A percentile compares a stretch with the other conserved stretches of the same genome.
phyloP scores from a whole-genome alignment of 2,888 invertebrate genomes.

The Mesorhabditis spiculigera region DNA sequence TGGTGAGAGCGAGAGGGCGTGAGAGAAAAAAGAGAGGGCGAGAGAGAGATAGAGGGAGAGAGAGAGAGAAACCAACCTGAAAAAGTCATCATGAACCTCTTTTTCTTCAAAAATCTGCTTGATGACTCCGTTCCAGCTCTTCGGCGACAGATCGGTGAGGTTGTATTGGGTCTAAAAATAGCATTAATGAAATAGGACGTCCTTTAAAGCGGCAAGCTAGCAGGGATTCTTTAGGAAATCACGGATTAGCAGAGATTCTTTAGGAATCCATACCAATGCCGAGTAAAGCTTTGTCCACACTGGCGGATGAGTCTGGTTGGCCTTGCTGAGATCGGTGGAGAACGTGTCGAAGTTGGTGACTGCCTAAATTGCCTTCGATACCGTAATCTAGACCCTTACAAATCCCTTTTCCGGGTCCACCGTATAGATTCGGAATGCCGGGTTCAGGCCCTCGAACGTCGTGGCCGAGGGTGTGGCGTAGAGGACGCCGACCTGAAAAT shows the following conservation, averaged over 20 bases:
- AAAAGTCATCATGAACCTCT: too few relatives aligned
- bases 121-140: conserved; percentile 42
- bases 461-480: conserved; percentile 64
- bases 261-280: too few relatives aligned
- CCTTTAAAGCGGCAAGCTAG: too few relatives aligned
- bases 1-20: too few relatives aligned
- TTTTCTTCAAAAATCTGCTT: conserved; percentile 16
- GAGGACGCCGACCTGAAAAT: conserved; percentile 60
- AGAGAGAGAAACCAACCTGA: too few relatives aligned
- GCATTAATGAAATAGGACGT: too few relatives aligned
- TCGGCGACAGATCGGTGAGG: conserved; percentile 42
- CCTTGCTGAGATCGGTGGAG: conserved; percentile 70
- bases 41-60: too few relatives aligned
- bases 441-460: conserved; percentile 51
- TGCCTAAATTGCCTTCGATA: conserved; percentile 22
- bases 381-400: conserved; percentile 16
- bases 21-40: too few relatives aligned
- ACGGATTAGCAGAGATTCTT: too few relatives aligned
- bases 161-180: conserved; percentile 41
- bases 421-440: conserved; percentile 51
- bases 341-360: conserved; percentile 70
- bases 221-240: too few relatives aligned
- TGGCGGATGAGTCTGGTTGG: conserved; percentile 69
- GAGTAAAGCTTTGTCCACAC: conserved; percentile 75
- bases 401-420: conserved; percentile 28